phyloP scores from a whole-genome alignment of 2,797 vertebrate genomes.

The Channa striata region DNA sequence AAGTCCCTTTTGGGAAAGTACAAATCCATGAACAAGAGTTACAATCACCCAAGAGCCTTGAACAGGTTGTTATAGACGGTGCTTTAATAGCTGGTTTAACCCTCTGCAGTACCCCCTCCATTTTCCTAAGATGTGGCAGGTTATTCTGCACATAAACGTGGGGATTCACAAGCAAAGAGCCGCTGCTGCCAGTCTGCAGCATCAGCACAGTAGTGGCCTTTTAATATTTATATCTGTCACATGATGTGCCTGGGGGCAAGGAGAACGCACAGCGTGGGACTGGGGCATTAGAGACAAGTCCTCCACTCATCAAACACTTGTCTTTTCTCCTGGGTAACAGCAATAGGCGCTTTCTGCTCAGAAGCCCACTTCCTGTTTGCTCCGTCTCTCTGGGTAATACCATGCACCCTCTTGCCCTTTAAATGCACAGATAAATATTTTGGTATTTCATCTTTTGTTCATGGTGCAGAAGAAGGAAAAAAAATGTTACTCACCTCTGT shows the following conservation, averaged over 20 bases:
- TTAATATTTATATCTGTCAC: slow-evolving; percentile 61
- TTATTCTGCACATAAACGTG: slow-evolving; percentile 29
- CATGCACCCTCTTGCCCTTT: slow-evolving; percentile 32
- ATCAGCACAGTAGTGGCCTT: slow-evolving; percentile 25
- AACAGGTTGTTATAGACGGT: slow-evolving; percentile 19
- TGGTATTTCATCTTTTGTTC: slow-evolving; percentile 6
- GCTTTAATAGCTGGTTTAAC: slow-evolving; percentile 45
- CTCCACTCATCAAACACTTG: slow-evolving; percentile 51
- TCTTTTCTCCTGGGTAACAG: slow-evolving; percentile 34
- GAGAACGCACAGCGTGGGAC: slow-evolving; percentile 36
- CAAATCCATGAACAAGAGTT: slow-evolving; percentile 8
- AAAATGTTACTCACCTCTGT: slow-evolving; percentile 1
- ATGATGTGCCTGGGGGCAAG: slow-evolving; percentile 46
- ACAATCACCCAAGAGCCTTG: slow-evolving; percentile 28
- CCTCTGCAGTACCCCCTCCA: slow-evolving; percentile 32
- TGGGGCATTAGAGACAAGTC: slow-evolving; percentile 41
- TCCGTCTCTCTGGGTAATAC: slow-evolving; percentile 27
- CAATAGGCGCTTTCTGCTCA: slow-evolving; percentile 29
- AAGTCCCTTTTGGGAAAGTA: slow-evolving; percentile 39
- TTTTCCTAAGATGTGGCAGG: slow-evolving; percentile 35
- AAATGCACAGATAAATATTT: slow-evolving; percentile 28
- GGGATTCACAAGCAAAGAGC: slow-evolving; percentile 39
- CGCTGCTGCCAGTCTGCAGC: slow-evolving; percentile 19
- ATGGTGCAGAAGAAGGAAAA: slow-evolving; percentile 1
- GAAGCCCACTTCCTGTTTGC: slow-evolving; percentile 48